Percentiles rank a stretch among this genome's conserved stretches.
These are phyloP conservation scores for Echinometra lucunter DNA, from an alignment of 53 echinoderm and acorn worm genomes.

Conservation along the genomic window DNA sequence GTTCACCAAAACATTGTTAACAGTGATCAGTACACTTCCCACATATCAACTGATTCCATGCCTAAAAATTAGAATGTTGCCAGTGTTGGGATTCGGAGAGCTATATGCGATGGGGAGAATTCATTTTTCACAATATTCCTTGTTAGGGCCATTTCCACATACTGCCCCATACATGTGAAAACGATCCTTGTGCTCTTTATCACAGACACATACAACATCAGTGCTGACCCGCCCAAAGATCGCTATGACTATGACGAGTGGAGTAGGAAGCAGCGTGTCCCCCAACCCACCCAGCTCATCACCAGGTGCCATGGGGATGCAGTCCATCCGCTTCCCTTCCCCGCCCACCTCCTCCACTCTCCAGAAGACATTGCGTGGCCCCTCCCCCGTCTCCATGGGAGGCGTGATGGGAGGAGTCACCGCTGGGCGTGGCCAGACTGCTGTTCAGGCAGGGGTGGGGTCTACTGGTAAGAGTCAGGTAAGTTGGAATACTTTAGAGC, in stretches of 20 bases:
- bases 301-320: slow-evolving; percentile 6
- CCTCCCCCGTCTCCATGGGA: slow-evolving; percentile 54
- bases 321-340: slow-evolving; percentile 78
- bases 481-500: neutral
- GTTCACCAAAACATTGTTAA: too few species aligned
- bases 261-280: neutral
- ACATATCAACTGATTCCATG: too few species aligned
- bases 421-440: neutral
- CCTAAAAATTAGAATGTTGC: too few species aligned
- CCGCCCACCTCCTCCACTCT: slow-evolving; percentile 67
- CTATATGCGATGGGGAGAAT: too few species aligned
- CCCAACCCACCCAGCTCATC: neutral
- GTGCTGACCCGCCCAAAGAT: slow-evolving; percentile 84
- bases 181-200: neutral
- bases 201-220: slow-evolving; percentile 69
- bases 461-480: slow-evolving; percentile 22
- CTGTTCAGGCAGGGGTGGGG: slow-evolving; percentile 4
- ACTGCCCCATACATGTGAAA: too few species aligned
- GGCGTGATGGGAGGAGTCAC: slow-evolving; percentile 41
- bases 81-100: too few species aligned
- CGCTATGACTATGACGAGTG: slow-evolving; percentile 82
- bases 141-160: too few species aligned
- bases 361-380: slow-evolving; percentile 59
- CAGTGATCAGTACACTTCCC: too few species aligned
- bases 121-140: too few species aligned